A percentile compares a stretch with the other conserved stretches of the same genome.
These are phyloP conservation scores for Cirrhinus molitorella DNA, from an alignment of 2,797 vertebrate species.

Conservation along the genomic window DNA sequence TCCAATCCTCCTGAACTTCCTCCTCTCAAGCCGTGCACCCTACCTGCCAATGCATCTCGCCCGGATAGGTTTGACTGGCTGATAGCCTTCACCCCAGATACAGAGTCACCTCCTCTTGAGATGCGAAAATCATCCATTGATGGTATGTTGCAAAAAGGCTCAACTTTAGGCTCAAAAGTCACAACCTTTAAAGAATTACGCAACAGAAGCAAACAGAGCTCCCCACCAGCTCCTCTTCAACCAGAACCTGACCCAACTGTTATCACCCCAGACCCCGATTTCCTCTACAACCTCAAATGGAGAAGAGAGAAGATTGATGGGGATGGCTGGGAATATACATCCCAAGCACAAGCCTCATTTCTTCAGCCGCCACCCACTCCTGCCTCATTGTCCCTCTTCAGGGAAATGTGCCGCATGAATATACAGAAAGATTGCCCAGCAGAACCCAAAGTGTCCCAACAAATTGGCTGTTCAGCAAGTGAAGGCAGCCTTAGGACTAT, in stretches of 20 bases:
- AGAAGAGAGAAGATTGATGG: constrained; percentile 76
- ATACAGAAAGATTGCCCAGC: constrained; percentile 74
- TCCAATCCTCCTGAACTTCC: constrained; percentile 68
- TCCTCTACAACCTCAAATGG: constrained; percentile 85
- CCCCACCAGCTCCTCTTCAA: constrained; percentile 64
- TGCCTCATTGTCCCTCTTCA: constrained; percentile 79
- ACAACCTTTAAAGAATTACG: constrained; percentile 92
- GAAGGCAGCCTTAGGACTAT: constrained; percentile 71
- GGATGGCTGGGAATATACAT: constrained; percentile 84
- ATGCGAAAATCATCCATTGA: constrained; percentile 61
- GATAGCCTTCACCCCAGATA: constrained; percentile 92
- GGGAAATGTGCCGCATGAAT: constrained; percentile 84
- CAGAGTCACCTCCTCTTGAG: constrained; percentile 70
- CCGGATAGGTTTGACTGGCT: constrained; percentile 94
- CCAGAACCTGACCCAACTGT: constrained; percentile 79
- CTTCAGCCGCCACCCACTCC: constrained; percentile 78
- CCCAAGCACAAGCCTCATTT: constrained; percentile 81
- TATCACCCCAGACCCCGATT: constrained; percentile 82
- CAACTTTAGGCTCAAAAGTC: constrained; percentile 74
- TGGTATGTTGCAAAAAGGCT: constrained; percentile 68
- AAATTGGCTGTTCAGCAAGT: constrained; percentile 71
- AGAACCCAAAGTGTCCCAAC: constrained; percentile 68
- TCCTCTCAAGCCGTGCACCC: constrained; percentile 72
- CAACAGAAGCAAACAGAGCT: constrained; percentile 81
- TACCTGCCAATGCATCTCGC: constrained; percentile 76